Conservation (phyloP, 2,888 invertebrate species). For the Taenaris catops region DNA sequence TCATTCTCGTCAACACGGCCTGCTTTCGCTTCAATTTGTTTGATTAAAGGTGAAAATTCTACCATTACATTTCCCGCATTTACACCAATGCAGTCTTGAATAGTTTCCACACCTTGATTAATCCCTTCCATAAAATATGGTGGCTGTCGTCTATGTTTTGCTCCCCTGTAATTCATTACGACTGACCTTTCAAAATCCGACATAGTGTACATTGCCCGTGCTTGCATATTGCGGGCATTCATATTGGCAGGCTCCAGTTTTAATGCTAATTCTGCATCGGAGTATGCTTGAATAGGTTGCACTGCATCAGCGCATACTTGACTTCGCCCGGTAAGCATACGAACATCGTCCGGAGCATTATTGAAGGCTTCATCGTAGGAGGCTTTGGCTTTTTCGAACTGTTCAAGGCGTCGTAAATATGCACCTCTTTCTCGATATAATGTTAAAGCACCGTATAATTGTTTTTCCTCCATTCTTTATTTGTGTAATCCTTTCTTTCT, state of each 20-base stretch:
- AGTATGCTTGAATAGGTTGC: conserved; percentile 57
- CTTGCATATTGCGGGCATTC: conserved; percentile 66
- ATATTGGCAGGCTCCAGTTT: conserved; percentile 60
- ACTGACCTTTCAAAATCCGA: conserved; percentile 67
- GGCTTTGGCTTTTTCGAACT: conserved; percentile 63
- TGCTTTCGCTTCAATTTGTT: conserved; percentile 53
- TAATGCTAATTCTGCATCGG: conserved; percentile 64
- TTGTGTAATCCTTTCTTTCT: too few species aligned
- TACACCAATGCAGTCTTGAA: conserved; percentile 65
- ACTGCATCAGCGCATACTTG: conserved; percentile 67
- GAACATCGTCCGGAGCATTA: conserved; percentile 51
- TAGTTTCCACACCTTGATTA: conserved; percentile 65
- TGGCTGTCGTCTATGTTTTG: conserved; percentile 50
- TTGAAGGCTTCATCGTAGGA: conserved; percentile 63
- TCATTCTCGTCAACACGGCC: conserved; percentile 37
- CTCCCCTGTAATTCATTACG: conserved; percentile 64
- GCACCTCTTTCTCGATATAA: conserved; percentile 68
- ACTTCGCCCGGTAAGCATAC: conserved; percentile 58
- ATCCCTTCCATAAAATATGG: conserved; percentile 70
- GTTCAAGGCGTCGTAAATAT: conserved; percentile 59
- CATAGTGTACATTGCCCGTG: conserved; percentile 68
- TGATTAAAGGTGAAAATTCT: conserved; percentile 63
- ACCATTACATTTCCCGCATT: conserved; percentile 66
- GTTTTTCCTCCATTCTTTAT: conserved; percentile 61
- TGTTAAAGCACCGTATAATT: conserved; percentile 54